Base-by-base conservation (phyloP, 2,797 vertebrate species). In the Coregonus ussuriensis region DNA sequence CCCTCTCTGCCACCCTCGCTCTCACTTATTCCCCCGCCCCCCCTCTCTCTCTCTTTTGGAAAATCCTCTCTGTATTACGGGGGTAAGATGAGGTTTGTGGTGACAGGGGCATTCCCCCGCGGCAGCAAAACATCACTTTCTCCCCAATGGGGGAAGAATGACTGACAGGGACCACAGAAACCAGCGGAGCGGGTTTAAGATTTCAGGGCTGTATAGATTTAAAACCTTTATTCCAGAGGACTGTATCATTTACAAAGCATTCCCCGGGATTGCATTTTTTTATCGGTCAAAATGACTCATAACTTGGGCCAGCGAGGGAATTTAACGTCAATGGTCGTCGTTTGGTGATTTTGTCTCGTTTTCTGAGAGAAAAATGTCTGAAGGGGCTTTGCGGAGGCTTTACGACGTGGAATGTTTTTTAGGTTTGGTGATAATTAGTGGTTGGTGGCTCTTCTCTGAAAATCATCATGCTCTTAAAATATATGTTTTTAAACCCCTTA, bases 121-220 rank as follows among this genome's bases (percentile, higher is more conserved):
- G 89, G 91, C 90, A 90, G 89, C 80, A 89, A 88, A 93, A 93
- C 92, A 93, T 93, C 88, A 90, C 87, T 93, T 93, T 93, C 90
- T 85, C 87, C 73, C 83, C 79, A 74, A 84, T 82, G 79, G 80
- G 59, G 84, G 89, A 76, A 87, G 85, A 81, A 85, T 90, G 89
- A 90, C 85, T 87, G 88, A 93, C 89, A 91, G 69, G 76, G 84
- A 91, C 91, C 92, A 88, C 91, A 93, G 80, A 92, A 93, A 88
- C 86, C 90, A 91, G 86, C 84, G 89, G 83, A 80, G 25, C n/a
- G 16, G 78, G 88, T 89, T 84, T 93, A 80, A 80, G 71, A 84
- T 94, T 94, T 92, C 90, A 91, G 86, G 85, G 86, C 81, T 79
- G 88, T 75, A 77, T 76, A 81, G 83, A 88, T 88, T 87, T 82